Evolutionary conservation across 1,140 invertebrate genomes (phyloP), one percentile per base, ranked within the genome.

Genomic region (Theocolax elegans): DNA sequence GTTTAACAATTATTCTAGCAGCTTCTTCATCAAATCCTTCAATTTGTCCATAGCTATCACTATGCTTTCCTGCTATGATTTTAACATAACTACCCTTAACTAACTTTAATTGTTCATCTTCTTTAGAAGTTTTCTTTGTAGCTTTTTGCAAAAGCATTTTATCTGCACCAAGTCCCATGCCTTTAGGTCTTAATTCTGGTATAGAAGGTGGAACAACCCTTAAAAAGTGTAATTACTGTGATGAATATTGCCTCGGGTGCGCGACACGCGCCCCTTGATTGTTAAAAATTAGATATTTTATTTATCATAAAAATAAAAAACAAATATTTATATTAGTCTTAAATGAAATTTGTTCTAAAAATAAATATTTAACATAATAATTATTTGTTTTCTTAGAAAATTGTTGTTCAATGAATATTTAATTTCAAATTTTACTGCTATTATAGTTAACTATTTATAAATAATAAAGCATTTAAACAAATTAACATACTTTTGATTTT

Each of bases 81-180:
- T 91, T 91, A 1, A 93, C 90, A 84, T 79, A 93, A n/a, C 89
- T 87, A 54, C 91, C 90, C 77, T 90, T 91, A 6, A 89, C 84
- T 63, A 92, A 86, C 77, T 88, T 87, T 4, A 94, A 76, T 48
- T 91, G 85, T 77, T 91, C 89, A 71, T 90, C 86, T 73, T 85
- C 82, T 77, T 88, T 88, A 73, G 79, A 88, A 78, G 76, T 85
- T 72, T 75, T 82, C 77, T 83, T 73, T 66, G 80, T 82, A 72
- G 87, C 77, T 72, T 87, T 88, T 62, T 87, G 83, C 49, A 87
- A 83, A 6, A 90, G 77, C 21, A 90, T 81, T 85, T 91, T 92
- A 73, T 94, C 93, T 23, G 95, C 96, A 3, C 97, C 97, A 35
- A 99, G 83, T 0, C 97, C 97, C 80, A 98, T 89, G 6, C 96